Evolutionary conservation across 35 echinoderm and acorn worm species (phyloP), one percentile per base, ranked within the genome.

Genomic region (Holothuria glaberrima): DNA sequence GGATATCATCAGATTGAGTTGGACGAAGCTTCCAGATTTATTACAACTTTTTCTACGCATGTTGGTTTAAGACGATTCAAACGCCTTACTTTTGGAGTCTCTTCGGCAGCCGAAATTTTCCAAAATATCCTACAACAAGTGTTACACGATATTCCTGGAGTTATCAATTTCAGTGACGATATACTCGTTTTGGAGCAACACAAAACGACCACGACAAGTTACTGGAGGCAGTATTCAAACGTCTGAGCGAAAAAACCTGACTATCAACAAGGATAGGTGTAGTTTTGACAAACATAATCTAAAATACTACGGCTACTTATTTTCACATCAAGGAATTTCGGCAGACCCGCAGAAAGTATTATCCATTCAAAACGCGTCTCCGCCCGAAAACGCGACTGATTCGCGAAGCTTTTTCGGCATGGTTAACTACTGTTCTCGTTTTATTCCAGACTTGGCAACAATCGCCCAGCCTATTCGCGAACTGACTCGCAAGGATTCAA

Each of bases 161-260:
- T 83, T 1, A n/a, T n/a, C n/a, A 95, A 95, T 41, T 88, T 92
- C 27, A 89, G 85, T 57, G 94, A 95, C 38, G 94, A 92, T 27
- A 92, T 95, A 56, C 41, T 92, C 20, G 87, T 19, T 92, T 82
- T 30, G 94, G 86, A 21, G 31, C 28, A 10, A 75, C 58, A 0
- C 82, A 92, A 58, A 26, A 35, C 30, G 67, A 92, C 22, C 75
- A 89, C 38, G 86, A 92, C 32, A 60, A 89, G 7, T 29, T n/a
- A n/a, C 16, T 29, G 16, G 27, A 60, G 1, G 79, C 79, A 44
- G 0, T 87, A 35, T 87, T 87, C 26, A 20, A 87, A 25, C 59
- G 83, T 48, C 25, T 87, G 30, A 21, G 60, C 45, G 62, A 87
- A 22, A 20, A 69, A 87, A 87, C 61, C 64, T 87, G 16, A 87